Percentiles rank a stretch among this genome's conserved stretches.
Conservation (phyloP, 2,888 invertebrate species). For the Chrysolina oricalcia region DNA sequence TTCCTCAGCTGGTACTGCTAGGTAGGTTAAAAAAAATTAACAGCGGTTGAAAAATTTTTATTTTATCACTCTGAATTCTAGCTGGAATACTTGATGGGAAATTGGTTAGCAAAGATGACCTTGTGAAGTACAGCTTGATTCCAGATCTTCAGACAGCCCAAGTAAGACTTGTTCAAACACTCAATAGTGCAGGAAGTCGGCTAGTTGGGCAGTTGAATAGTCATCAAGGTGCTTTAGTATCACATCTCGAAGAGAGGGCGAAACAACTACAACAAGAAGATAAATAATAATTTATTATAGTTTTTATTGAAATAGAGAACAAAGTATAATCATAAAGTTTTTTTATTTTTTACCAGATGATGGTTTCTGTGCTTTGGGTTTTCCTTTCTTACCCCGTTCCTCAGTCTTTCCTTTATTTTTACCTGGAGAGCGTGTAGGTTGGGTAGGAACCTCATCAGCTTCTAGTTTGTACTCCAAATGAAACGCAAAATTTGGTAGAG, state of each 20-base stretch:
- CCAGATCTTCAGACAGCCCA: slow-evolving; percentile 79
- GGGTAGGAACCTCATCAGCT: slow-evolving; percentile 50
- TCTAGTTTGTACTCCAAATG: slow-evolving; percentile 62
- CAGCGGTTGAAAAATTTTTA: neutral
- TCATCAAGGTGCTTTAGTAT: slow-evolving; percentile 80
- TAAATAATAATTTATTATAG: slow-evolving; percentile 41
- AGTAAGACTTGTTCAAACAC: slow-evolving; percentile 80
- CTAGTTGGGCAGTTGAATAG: slow-evolving; percentile 80
- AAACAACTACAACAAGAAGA: slow-evolving; percentile 66
- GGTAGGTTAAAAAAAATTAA: slow-evolving; percentile 70
- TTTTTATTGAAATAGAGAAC: slow-evolving; percentile 37
- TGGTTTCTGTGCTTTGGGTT: slow-evolving; percentile 48
- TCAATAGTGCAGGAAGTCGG: slow-evolving; percentile 79
- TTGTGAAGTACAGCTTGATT: slow-evolving; percentile 79
- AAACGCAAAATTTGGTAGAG: slow-evolving; percentile 68
- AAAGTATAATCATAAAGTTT: slow-evolving; percentile 46
- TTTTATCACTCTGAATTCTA: slow-evolving; percentile 58
- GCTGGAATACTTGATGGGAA: slow-evolving; percentile 84
- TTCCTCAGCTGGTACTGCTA: slow-evolving; percentile 81
- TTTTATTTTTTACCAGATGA: slow-evolving; percentile 49
- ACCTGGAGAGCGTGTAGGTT: slow-evolving; percentile 10
- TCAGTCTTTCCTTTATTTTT: slow-evolving; percentile 49
- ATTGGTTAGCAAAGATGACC: slow-evolving; percentile 80
- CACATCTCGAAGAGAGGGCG: slow-evolving; percentile 78
- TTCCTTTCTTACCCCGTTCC: slow-evolving; percentile 53